A percentile compares a stretch with the other conserved stretches of the same genome.
These are phyloP conservation scores for Tupaia tana DNA, from an alignment of 2,113 vertebrate genomes.

Conservation along the genomic window DNA sequence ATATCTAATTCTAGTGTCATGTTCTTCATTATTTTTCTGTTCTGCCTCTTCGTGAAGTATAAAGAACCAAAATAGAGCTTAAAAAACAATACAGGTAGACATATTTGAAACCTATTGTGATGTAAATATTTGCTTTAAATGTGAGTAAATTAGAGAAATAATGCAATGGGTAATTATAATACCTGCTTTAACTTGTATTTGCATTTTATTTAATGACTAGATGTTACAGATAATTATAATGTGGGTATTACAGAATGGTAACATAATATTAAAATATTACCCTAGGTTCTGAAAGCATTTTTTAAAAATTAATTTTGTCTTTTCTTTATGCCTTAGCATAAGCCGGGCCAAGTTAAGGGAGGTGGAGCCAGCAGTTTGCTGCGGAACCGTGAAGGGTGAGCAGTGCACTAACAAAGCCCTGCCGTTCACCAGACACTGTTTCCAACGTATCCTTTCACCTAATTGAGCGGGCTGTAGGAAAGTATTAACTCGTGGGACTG, in stretches of 20 bases:
- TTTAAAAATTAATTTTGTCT: neutral
- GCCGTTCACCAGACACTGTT: constrained; percentile 97
- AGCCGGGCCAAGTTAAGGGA: constrained; percentile 87
- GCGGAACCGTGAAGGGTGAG: constrained; percentile 93
- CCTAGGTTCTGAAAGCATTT: neutral
- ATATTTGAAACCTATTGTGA: neutral
- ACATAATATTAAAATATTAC: neutral
- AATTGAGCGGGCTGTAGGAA: neutral
- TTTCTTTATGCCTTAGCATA: constrained; percentile 81
- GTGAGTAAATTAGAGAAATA: neutral
- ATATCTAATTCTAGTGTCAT: neutral
- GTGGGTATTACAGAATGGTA: neutral
- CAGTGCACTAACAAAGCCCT: constrained; percentile 93
- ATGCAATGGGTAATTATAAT: neutral
- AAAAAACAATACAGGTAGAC: neutral
- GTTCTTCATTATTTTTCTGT: neutral
- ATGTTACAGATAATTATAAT: constrained; percentile 18
- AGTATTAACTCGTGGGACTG: rapidly evolving
- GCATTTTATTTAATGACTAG: constrained; percentile 25
- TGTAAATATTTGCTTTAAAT: neutral
- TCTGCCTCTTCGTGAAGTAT: neutral
- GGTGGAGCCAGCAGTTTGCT: constrained; percentile 89
- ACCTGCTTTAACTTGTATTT: neutral
- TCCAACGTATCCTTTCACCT: constrained; percentile 96
- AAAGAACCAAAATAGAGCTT: constrained; percentile 17